A percentile compares a stretch with the other conserved stretches of the same genome.
phyloP scores from a whole-genome alignment of 2,113 vertebrate species.

The Ursus arctos region DNA sequence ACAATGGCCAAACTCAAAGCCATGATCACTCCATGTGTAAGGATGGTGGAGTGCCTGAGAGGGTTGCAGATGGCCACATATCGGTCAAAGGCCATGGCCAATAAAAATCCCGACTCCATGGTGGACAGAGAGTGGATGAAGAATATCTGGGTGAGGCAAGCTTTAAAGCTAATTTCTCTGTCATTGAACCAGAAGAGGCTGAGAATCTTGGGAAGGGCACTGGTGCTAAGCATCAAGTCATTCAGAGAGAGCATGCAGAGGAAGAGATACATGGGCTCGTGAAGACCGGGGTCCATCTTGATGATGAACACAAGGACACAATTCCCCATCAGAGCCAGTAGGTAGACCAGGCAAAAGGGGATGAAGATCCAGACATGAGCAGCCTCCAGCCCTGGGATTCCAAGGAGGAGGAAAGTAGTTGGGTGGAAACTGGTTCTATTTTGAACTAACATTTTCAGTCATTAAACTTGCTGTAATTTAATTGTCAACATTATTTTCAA shows the following conservation, averaged over 20 bases:
- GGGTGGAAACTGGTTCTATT: conserved; percentile 11
- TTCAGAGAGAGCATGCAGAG: conserved; percentile 57
- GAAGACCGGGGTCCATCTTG: conserved; percentile 32
- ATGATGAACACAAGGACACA: conserved; percentile 50
- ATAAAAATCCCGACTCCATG: not conserved
- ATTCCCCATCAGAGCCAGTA: conserved; percentile 48
- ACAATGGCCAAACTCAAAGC: not conserved
- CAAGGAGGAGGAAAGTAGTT: conserved; percentile 30
- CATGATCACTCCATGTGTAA: accelerated
- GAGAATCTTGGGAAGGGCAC: not conserved
- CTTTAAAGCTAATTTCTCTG: not conserved
- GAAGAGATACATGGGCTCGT: conserved; percentile 62
- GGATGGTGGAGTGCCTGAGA: conserved; percentile 37
- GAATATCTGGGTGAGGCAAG: conserved; percentile 5
- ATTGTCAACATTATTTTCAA: not conserved
- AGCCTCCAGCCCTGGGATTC: conserved; percentile 29
- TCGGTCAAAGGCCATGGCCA: conserved; percentile 57
- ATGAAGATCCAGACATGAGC: conserved; percentile 23
- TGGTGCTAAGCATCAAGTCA: conserved; percentile 42
- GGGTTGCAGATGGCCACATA: conserved; percentile 74
- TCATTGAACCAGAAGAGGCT: conserved; percentile 18
- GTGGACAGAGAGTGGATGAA: conserved; percentile 20
- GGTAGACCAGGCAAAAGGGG: conserved; percentile 31
- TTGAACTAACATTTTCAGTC: not conserved
- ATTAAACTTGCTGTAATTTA: not conserved